Conservation (phyloP, 2,113 vertebrate genomes). For the Hippocampus zosterae region DNA sequence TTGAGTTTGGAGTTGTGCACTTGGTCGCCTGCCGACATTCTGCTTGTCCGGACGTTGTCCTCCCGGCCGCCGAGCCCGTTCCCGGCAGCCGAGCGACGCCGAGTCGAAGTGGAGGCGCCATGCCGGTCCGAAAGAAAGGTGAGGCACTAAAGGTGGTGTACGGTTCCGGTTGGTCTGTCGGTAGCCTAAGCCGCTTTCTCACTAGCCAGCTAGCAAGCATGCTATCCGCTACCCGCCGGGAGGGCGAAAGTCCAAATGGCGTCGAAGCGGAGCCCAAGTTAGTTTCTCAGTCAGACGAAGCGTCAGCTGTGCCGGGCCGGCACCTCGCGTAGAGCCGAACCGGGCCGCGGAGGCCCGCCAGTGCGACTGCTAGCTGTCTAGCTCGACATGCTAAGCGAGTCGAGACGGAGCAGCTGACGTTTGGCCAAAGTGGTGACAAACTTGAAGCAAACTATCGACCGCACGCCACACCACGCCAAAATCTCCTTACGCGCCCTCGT, state of each 20-base stretch:
- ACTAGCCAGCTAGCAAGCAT: slow-evolving; percentile 37
- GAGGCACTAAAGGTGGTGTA: slow-evolving; percentile 47
- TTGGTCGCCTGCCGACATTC: slow-evolving; percentile 16
- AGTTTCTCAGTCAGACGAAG: too few species aligned
- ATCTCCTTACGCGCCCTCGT: too few species aligned
- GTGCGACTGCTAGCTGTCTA: neutral
- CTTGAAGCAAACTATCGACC: too few species aligned
- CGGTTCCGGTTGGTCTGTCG: neutral
- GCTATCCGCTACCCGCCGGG: slow-evolving; percentile 36
- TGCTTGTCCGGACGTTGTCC: slow-evolving; percentile 18
- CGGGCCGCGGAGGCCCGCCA: neutral
- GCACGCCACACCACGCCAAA: too few species aligned
- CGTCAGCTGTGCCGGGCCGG: neutral
- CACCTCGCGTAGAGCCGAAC: neutral
- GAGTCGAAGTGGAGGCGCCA: slow-evolving; percentile 56
- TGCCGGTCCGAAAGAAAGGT: slow-evolving; percentile 93
- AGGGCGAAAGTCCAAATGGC: neutral
- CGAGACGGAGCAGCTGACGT: neutral
- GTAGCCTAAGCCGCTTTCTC: slow-evolving; percentile 48
- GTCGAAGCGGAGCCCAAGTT: neutral
- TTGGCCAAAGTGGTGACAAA: too few species aligned
- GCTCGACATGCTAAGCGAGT: neutral
- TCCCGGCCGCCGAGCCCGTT: neutral
- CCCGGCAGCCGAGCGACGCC: slow-evolving; percentile 10
- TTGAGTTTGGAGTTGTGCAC: neutral